phyloP scores from a whole-genome alignment of 2,113 vertebrate genomes.

The Oryzias woworae region DNA sequence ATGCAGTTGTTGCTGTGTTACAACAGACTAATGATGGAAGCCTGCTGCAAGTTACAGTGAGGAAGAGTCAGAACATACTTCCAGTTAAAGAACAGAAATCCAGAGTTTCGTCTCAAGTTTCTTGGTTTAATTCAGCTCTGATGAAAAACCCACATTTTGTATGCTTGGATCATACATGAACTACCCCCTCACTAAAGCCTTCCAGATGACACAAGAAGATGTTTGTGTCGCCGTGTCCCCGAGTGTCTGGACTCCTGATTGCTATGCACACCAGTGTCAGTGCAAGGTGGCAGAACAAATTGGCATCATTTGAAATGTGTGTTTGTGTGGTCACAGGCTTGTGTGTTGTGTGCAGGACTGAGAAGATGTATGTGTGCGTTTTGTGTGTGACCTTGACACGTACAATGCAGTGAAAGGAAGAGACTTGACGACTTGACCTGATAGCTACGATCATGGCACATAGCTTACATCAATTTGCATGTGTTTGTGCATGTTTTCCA shows the following conservation, averaged over 20 bases:
- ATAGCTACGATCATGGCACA: constrained; percentile 45
- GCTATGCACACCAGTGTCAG: constrained; percentile 60
- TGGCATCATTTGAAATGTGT: constrained; percentile 50
- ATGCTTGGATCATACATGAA: constrained; percentile 37
- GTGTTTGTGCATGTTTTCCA: background rate
- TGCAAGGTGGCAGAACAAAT: constrained; percentile 67
- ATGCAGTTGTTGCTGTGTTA: constrained; percentile 14
- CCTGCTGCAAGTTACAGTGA: constrained; percentile 1
- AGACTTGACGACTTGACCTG: constrained; percentile 60
- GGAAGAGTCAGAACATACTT: constrained; percentile 11
- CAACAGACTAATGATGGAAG: constrained; percentile 1
- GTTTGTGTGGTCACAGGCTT: constrained; percentile 3
- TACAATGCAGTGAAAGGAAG: constrained; percentile 55
- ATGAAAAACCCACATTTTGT: constrained; percentile 29
- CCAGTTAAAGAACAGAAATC: constrained; percentile 10
- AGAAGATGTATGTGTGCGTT: constrained; percentile 4
- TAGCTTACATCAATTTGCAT: constrained; percentile 38
- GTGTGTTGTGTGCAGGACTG: background rate
- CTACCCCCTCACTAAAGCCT: constrained; percentile 39
- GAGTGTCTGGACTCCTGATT: constrained; percentile 58
- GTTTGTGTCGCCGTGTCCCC: constrained; percentile 31
- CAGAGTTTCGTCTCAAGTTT: constrained; percentile 19
- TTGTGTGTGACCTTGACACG: constrained; percentile 44
- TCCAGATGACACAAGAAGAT: constrained; percentile 50
- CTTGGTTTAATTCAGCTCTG: constrained; percentile 22